Conservation (phyloP, 2,888 invertebrate species). For the Aromia moschata region DNA sequence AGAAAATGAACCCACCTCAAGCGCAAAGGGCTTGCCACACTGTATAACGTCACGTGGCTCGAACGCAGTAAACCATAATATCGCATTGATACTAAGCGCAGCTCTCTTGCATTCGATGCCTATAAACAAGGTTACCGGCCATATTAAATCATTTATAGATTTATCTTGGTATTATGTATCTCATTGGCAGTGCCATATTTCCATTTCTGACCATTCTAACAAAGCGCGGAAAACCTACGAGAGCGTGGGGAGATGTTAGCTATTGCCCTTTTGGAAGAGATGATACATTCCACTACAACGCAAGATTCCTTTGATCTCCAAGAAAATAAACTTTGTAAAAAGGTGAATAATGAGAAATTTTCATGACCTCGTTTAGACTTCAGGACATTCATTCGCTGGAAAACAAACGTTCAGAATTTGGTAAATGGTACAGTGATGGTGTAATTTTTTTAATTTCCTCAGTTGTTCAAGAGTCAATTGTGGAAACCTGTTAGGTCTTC, state of each 20-base stretch:
- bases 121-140: slow-evolving; percentile 39
- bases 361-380: too few relatives aligned
- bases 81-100: slow-evolving; percentile 33
- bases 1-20: too few relatives aligned
- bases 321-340: too few relatives aligned
- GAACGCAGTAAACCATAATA: slow-evolving; percentile 34
- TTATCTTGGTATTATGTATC: slow-evolving; percentile 41
- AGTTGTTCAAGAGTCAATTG: too few relatives aligned
- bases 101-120: slow-evolving; percentile 29
- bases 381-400: too few relatives aligned
- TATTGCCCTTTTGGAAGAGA: slow-evolving; percentile 28
- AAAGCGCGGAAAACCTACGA: slow-evolving; percentile 38
- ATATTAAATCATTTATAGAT: slow-evolving; percentile 44
- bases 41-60: slow-evolving; percentile 35
- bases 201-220: slow-evolving; percentile 40
- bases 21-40: too few relatives aligned
- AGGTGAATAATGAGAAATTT: too few relatives aligned
- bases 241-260: slow-evolving; percentile 33
- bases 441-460: too few relatives aligned
- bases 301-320: too few relatives aligned
- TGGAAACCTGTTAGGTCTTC: too few relatives aligned
- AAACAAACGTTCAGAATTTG: too few relatives aligned
- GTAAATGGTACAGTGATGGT: too few relatives aligned
- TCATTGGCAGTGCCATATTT: slow-evolving; percentile 39
- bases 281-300: slow-evolving; percentile 3